phyloP scores from a whole-genome alignment of 2,113 vertebrate species.

The Gasterosteus nipponicus region DNA sequence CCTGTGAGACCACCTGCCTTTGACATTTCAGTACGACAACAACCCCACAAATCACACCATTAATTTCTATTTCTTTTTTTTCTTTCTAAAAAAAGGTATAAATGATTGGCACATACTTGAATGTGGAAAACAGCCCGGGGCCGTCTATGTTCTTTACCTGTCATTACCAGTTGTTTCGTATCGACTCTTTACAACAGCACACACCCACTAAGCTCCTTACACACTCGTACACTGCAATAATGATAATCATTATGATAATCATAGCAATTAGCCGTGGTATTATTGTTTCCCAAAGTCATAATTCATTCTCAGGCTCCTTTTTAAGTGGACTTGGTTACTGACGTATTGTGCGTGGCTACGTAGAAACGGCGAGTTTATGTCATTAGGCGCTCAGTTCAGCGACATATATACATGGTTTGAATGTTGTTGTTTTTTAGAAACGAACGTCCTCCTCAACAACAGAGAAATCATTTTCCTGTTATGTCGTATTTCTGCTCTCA shows the following conservation, averaged over 20 bases:
- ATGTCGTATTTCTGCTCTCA: neutral
- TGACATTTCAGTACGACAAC: conserved; percentile 74
- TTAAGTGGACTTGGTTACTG: conserved; percentile 52
- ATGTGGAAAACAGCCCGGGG: conserved; percentile 71
- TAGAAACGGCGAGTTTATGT: neutral
- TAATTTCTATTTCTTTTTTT: conserved; percentile 76
- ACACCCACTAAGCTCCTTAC: conserved; percentile 33
- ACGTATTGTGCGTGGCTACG: conserved; percentile 38
- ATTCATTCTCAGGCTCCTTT: conserved; percentile 51
- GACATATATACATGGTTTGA: neutral
- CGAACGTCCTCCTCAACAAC: neutral
- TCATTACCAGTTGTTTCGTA: conserved; percentile 79
- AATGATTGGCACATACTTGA: conserved; percentile 79
- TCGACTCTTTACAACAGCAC: conserved; percentile 70
- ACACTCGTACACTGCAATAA: conserved; percentile 46
- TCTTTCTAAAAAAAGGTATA: conserved; percentile 46
- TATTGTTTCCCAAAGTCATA: conserved; percentile 73
- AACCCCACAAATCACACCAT: conserved; percentile 69
- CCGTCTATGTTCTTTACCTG: conserved; percentile 77
- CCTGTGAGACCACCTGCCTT: conserved; percentile 69
- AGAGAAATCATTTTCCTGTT: neutral
- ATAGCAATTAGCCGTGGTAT: conserved; percentile 75
- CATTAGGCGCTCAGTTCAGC: conserved; percentile 21
- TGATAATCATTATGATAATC: conserved; percentile 77
- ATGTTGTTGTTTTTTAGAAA: neutral